Base-by-base conservation (phyloP, 2,888 invertebrate species). In the Eugnorisma glareosa region DNA sequence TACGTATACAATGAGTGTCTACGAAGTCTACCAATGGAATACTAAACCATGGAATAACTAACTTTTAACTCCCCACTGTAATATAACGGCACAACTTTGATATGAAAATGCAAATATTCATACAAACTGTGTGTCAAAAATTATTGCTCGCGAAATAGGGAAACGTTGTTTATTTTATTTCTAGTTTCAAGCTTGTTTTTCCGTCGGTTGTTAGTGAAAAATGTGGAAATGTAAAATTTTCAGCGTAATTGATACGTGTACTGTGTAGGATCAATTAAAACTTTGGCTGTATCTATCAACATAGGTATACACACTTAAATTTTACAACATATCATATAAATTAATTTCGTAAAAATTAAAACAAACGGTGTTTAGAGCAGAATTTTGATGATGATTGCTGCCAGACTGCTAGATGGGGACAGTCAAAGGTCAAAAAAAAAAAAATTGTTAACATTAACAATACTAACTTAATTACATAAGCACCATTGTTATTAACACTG, bases 81-180 rank as follows among this genome's bases (percentile, higher is more conserved):
- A 81, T 72, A 82, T 70, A 76, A 70, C 70, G 73, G 66, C 28
- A 77, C 71, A 82, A 85, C 75, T 86, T 86, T 84, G 79, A 81
- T 80, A 74, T 71, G 79, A 82, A 82, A 86, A 88, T 89, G 88
- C 81, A 83, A 88, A 88, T 86, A 68, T 70, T 64, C 21, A 48
- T 24, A 48, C 59, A 70, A 77, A 82, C 74, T 71, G 69, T 70
- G 57, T 85, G 79, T 74, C 71, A 77, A 75, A 77, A 79, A 73
- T 72, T 77, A 81, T 75, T 77, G 77, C 63, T 66, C 61, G 59
- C 43, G 40, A 70, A 71, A 79, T 45, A 70, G 48, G 31, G 67
- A 64, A 82, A 69, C 37, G 66, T 67, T 74, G 21, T 73, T 35
- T 37, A 24, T 73, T 77, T 71, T 81, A 64, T 71, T 77, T 81